These are phyloP conservation scores for Cyclophora albipunctata DNA, from an alignment of 2,888 invertebrate genomes.

Conservation along the genomic window DNA sequence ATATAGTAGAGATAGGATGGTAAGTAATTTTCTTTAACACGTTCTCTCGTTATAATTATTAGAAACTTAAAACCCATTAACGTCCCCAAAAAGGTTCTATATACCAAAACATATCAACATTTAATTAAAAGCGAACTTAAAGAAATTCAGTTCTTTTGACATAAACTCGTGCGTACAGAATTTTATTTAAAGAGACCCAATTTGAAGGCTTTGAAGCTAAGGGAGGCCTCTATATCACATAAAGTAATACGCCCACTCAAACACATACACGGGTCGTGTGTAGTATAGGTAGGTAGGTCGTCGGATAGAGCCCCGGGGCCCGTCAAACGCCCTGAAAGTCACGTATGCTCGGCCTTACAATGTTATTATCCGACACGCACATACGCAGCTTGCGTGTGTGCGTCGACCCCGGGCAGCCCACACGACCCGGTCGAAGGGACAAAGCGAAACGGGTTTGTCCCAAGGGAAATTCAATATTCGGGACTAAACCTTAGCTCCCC, in stretches of 20 bases:
- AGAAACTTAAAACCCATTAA: too few relatives aligned
- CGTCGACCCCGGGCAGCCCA: constrained; percentile 68
- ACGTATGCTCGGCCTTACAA: constrained; percentile 69
- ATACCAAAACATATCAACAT: not conserved
- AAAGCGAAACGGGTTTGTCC: constrained; percentile 77
- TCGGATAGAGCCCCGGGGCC: constrained; percentile 56
- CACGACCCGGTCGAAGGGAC: constrained; percentile 73
- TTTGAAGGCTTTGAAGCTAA: constrained; percentile 63
- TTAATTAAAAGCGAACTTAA: constrained; percentile 16
- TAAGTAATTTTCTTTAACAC: too few relatives aligned
- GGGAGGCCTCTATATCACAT: constrained; percentile 53
- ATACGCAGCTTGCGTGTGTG: constrained; percentile 37
- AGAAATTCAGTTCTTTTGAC: constrained; percentile 25
- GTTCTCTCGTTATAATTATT: too few relatives aligned
- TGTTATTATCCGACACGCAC: constrained; percentile 72
- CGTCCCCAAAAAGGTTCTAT: too few relatives aligned
- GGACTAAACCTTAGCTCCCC: constrained; percentile 76
- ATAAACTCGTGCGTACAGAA: constrained; percentile 29
- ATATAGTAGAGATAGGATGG: too few relatives aligned
- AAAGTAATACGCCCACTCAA: constrained; percentile 52
- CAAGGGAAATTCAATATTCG: constrained; percentile 78
- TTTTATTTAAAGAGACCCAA: constrained; percentile 67
- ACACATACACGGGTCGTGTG: constrained; percentile 23
- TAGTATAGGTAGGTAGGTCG: constrained; percentile 28
- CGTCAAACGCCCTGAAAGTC: constrained; percentile 68